Evolutionary conservation across 2,797 vertebrate species (phyloP), one percentile per base, ranked within the genome.

Genomic region (Xenops minutus): DNA sequence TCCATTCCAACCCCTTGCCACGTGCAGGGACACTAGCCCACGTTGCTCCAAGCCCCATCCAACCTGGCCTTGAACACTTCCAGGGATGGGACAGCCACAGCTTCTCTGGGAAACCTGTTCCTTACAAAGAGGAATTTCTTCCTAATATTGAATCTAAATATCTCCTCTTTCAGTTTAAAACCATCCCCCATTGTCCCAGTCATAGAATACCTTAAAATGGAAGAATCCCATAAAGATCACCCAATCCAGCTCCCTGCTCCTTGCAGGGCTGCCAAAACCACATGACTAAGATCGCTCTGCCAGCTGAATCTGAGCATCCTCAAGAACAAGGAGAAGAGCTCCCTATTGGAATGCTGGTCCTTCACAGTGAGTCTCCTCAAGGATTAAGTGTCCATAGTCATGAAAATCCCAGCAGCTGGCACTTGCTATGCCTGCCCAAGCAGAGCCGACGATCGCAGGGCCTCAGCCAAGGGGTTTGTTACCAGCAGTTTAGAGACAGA

Each of bases 371-470:
- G 39, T 7, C 26, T 84, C 27, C 54, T 81, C 63, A 22, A 52
- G 66, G 56, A 29, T 41, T 22, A 17, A 34, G 10, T 26, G 23
- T 39, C 46, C 24, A 8, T 1, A 26, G 2, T 1, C 12, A 0
- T 5, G 41, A 8, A 46, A 43, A 3, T 34, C 39, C 18, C 14
- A 5, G 52, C 36, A 67, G 52, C 9, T 9, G 3, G 30, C 21
- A 9, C 12, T 81, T 36, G 46, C 41, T 52, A 34, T 27, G 6
- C 27, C n/a, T 72, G 67, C 69, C 52, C 0, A 0, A 54, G 91
- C 64, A 32, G 48, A 66, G 51, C 79, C 3, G 1, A n/a, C 0
- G 0, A 43, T 29, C 8, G 0, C 55, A 48, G 59, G 36, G 9
- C 44, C n/a, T 30, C 77, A 43, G 48, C 74, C 0, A 0, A 48